phyloP scores from a whole-genome alignment of 2,888 invertebrate genomes.

The Dione vanillae region DNA sequence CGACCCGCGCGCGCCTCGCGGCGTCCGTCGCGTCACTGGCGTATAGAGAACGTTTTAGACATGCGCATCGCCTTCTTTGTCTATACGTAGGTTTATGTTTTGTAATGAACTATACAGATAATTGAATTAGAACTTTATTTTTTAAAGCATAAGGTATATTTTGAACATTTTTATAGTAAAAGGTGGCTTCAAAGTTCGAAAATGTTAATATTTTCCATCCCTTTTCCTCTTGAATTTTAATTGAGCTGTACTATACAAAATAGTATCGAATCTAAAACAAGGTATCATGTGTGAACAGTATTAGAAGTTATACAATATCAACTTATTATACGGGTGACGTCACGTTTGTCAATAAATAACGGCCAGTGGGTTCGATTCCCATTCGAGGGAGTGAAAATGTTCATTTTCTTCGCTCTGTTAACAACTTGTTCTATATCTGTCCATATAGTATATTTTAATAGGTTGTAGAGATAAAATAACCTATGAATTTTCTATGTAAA shows the following conservation, averaged over 20 bases:
- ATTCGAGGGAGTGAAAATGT: no score
- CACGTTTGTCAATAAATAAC: no score
- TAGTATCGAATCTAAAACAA: slow-evolving; percentile 17
- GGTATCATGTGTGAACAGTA: slow-evolving; percentile 5
- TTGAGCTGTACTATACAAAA: slow-evolving; percentile 50
- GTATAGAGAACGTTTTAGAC: slow-evolving; percentile 59
- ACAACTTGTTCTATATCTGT: no score
- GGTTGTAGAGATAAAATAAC: no score
- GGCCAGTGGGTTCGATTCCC: no score
- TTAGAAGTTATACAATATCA: background rate
- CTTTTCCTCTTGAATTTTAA: slow-evolving; percentile 63
- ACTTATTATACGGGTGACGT: no score
- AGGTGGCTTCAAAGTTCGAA: slow-evolving; percentile 60
- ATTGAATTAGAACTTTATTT: slow-evolving; percentile 43
- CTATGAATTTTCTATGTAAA: no score
- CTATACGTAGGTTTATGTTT: slow-evolving; percentile 61
- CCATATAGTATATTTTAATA: no score
- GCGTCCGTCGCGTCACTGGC: slow-evolving; percentile 64
- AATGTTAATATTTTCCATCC: slow-evolving; percentile 55
- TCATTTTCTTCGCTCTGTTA: no score
- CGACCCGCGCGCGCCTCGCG: slow-evolving; percentile 63
- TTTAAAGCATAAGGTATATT: slow-evolving; percentile 49
- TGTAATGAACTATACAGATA: slow-evolving; percentile 67
- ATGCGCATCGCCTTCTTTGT: slow-evolving; percentile 60
- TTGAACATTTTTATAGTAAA: slow-evolving; percentile 50